Evolutionary conservation across 1,140 invertebrate species (phyloP), one percentile per base, ranked within the genome.

Genomic region (Drosophila sturtevanti): DNA sequence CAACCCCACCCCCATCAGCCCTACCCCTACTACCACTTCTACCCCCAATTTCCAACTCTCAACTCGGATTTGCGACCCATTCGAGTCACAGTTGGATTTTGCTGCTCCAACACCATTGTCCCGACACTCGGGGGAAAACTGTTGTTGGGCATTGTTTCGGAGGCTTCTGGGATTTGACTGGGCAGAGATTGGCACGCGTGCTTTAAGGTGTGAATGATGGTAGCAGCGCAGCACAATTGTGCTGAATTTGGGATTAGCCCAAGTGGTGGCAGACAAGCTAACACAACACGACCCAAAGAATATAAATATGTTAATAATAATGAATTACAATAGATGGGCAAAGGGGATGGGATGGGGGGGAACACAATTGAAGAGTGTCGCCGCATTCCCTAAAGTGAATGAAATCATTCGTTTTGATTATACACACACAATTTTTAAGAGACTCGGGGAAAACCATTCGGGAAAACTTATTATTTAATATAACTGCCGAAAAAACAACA

Each of bases 271-370:
- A 24, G 4, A 4, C 4, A 31, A 48, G 56, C 68, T 58, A 37
- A 44, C 14, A 51, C 31, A 58, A 37, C 27, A 38, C 48, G 60
- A 18, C 70, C 71, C 22, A 18, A 34, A 35, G 54, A 34, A 34
- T 34, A 87, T 87, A 82, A 86, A 86, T 87, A 86, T 86, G 79
- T 79, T 82, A 79, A 86, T 86, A 65, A 76, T 65, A 82, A 86
- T 81, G 78, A 81, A 87, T 86, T 87, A 68, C 79, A 86, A 81
- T 87, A 72, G 70, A 55, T 1, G 9, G 41, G 2, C 1, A 14
- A 10, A 21, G 41, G 21, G 41, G 2, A 16, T 1, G 12, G 37
- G 11, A 2, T 7, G 21, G 41, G 2, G 41, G 11, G 12, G 37
- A 21, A 2, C n/a, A 10, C 9, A 7, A 44, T 7, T 31, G 6